Percentiles rank a stretch among this genome's conserved stretches.
phyloP scores from a whole-genome alignment of 2,113 vertebrate species.

The Mellivora capensis region DNA sequence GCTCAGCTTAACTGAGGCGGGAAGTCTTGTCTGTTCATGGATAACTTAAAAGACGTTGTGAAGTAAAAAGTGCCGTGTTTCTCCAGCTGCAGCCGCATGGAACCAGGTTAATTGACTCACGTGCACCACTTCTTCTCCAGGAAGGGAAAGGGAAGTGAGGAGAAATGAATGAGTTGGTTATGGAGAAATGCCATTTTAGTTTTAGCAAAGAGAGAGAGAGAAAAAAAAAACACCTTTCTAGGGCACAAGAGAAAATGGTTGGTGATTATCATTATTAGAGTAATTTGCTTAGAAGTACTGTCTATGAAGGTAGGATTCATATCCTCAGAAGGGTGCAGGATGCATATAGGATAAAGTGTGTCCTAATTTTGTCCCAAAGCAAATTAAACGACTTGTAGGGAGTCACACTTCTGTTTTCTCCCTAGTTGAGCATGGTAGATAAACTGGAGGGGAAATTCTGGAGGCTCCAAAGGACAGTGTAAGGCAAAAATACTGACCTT shows the following conservation, averaged over 20 bases:
- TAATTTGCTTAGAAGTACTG: neutral
- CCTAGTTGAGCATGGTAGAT: neutral
- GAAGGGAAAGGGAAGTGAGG: neutral
- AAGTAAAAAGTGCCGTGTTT: neutral
- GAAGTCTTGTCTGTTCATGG: neutral
- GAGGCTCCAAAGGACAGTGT: neutral
- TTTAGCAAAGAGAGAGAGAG: neutral
- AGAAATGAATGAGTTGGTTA: neutral
- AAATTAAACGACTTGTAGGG: slow-evolving; percentile 1
- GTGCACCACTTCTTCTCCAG: neutral
- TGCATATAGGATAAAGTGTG: slow-evolving; percentile 20
- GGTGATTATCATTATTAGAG: neutral
- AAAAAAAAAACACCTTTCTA: neutral
- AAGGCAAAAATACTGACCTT: neutral
- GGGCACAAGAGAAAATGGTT: neutral
- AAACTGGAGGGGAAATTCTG: neutral
- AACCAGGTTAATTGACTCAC: neutral
- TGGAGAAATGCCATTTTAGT: neutral
- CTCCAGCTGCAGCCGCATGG: neutral
- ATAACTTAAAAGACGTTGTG: neutral
- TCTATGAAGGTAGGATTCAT: neutral
- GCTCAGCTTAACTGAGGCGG: neutral
- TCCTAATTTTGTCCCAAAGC: neutral
- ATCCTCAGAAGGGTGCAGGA: neutral
- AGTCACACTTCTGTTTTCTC: neutral